A percentile compares a stretch with the other conserved stretches of the same genome.
phyloP scores from a whole-genome alignment of 2,888 invertebrate species.

The Osmoderma eremita region DNA sequence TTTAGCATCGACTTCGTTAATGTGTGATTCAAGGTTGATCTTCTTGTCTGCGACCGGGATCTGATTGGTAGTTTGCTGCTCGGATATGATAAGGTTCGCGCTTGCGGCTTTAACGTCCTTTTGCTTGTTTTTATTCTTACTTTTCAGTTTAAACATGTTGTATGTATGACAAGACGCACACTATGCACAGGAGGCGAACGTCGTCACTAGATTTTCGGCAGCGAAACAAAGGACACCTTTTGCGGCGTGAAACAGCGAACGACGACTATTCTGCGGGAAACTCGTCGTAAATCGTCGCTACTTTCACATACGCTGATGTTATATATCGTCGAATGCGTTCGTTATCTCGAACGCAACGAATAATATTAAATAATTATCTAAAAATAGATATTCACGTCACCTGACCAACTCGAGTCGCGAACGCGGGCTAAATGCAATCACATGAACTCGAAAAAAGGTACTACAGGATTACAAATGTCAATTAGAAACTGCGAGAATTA shows the following conservation, averaged over 20 bases:
- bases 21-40: conserved; percentile 64
- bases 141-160: conserved; percentile 49
- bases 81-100: conserved; percentile 69
- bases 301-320: too few species aligned
- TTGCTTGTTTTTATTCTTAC: conserved; percentile 58
- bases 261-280: too few species aligned
- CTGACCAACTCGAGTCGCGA: background rate
- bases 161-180: too few species aligned
- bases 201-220: too few species aligned
- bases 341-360: conserved; percentile 29
- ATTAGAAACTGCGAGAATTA: conserved; percentile 5
- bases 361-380: conserved; percentile 42
- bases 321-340: background rate
- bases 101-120: conserved; percentile 54
- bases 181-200: too few species aligned
- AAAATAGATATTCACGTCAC: conserved; percentile 41
- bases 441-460: conserved; percentile 24
- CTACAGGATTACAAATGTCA: conserved; percentile 15
- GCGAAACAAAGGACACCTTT: too few species aligned
- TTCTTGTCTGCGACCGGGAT: conserved; percentile 67
- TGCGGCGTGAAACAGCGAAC: too few species aligned
- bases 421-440: conserved; percentile 29
- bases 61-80: conserved; percentile 65
- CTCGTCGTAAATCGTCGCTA: too few species aligned
- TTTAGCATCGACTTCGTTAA: conserved; percentile 63